Conservation (phyloP, 1,140 invertebrate species). For the Ectropis grisescens region DNA sequence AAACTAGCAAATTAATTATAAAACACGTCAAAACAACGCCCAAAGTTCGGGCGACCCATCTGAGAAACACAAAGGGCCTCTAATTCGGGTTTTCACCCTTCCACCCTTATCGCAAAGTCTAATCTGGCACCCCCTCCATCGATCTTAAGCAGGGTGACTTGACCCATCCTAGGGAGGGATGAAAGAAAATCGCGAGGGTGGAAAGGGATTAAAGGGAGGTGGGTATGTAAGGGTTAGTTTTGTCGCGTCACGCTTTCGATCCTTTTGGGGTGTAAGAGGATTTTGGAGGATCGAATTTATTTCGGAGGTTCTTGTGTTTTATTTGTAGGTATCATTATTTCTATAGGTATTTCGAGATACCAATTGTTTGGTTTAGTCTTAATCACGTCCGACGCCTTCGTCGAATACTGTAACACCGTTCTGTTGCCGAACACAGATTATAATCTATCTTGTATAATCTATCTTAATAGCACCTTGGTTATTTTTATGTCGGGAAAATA, state of each 20-base stretch:
- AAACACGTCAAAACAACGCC: conserved; percentile 62
- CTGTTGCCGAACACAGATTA: too few relatives aligned
- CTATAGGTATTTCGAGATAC: too few relatives aligned
- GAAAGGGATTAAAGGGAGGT: conserved; percentile 23
- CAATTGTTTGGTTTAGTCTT: too few relatives aligned
- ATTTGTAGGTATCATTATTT: too few relatives aligned
- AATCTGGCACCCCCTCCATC: conserved; percentile 49
- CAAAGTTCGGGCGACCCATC: conserved; percentile 48
- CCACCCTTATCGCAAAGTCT: conserved; percentile 51
- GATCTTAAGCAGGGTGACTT: conserved; percentile 65
- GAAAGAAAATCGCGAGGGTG: conserved; percentile 54
- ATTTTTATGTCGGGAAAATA: too few relatives aligned
- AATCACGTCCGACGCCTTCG: too few relatives aligned
- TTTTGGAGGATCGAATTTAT: conserved; percentile 4
- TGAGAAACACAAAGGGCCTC: conserved; percentile 59
- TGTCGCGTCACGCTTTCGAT: conserved; percentile 37
- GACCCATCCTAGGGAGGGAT: conserved; percentile 40
- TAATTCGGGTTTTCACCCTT: conserved; percentile 38
- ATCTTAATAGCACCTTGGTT: too few relatives aligned
- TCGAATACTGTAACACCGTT: too few relatives aligned
- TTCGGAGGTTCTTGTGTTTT: too few relatives aligned
- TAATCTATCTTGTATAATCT: too few relatives aligned
- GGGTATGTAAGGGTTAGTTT: conserved; percentile 40
- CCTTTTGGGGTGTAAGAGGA: conserved; percentile 3
- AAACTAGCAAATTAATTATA: conserved; percentile 69